Conservation (phyloP, 1,140 invertebrate genomes). For the Diploscapter pachys region DNA sequence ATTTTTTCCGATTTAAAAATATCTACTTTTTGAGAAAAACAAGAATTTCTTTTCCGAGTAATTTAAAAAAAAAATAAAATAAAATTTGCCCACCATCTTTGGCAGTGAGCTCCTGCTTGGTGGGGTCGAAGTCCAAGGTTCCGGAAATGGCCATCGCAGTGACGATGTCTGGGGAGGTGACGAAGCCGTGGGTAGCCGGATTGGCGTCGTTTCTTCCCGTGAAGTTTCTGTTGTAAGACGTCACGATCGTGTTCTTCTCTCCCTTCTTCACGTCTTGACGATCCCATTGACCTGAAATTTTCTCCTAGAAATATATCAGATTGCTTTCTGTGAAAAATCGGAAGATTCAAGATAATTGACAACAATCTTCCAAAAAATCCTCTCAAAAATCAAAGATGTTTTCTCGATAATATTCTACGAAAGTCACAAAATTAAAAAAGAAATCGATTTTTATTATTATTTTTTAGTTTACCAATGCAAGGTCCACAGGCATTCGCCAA, state of each 20-base stretch:
- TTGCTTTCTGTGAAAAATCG: too few relatives aligned
- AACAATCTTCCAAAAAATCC: too few relatives aligned
- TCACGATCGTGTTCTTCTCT: slow-evolving; percentile 99
- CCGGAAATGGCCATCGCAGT: slow-evolving; percentile 90
- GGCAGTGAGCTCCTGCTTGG: slow-evolving; percentile 75
- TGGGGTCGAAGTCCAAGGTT: slow-evolving; percentile 87
- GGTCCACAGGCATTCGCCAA: slow-evolving; percentile 97
- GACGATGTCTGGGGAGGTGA: slow-evolving; percentile 98
- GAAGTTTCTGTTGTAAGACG: slow-evolving; percentile 98
- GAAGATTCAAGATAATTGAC: too few relatives aligned
- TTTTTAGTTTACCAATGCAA: slow-evolving; percentile 70
- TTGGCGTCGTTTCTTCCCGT: slow-evolving; percentile 93
- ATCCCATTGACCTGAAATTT: slow-evolving; percentile 85
- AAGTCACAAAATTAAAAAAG: too few relatives aligned
- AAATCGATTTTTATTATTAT: too few relatives aligned
- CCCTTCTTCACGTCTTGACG: slow-evolving; percentile 91
- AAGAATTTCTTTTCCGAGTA: too few relatives aligned
- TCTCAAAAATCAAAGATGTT: too few relatives aligned
- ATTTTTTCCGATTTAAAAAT: too few relatives aligned
- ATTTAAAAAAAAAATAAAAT: too few relatives aligned
- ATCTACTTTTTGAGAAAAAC: too few relatives aligned
- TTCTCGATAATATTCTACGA: too few relatives aligned
- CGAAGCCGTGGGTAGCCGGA: slow-evolving; percentile 95
- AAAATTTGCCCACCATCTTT: slow-evolving; percentile 60
- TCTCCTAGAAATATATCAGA: too few relatives aligned